These are phyloP conservation scores for Lasius platythorax DNA, from an alignment of 2,888 invertebrate genomes.

Conservation along the genomic window DNA sequence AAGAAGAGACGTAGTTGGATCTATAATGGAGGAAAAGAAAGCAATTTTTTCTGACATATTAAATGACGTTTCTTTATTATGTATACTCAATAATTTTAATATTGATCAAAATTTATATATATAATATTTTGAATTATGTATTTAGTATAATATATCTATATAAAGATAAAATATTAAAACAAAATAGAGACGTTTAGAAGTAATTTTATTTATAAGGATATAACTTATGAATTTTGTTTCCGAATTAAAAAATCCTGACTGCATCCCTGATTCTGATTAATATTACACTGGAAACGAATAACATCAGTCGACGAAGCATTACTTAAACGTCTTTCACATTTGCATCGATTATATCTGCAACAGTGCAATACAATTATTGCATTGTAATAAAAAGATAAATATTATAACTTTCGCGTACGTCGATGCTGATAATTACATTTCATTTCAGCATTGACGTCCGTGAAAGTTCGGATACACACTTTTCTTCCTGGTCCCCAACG, in stretches of 20 bases:
- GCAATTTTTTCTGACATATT: not conserved
- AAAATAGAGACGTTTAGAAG: not conserved
- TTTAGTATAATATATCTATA: not conserved
- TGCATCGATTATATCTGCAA: not conserved
- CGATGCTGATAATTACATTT: not conserved
- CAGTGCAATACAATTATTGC: constrained; percentile 4
- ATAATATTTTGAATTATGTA: not conserved
- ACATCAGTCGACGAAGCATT: not conserved
- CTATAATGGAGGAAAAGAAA: not conserved
- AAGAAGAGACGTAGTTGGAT: not conserved
- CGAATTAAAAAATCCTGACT: not conserved
- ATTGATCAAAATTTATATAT: not conserved
- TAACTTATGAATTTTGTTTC: not conserved
- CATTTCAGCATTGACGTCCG: constrained; percentile 26
- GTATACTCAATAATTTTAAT: not conserved
- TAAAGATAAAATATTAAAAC: not conserved
- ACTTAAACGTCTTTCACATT: not conserved
- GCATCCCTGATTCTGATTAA: not conserved
- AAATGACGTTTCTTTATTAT: not conserved
- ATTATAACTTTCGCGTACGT: constrained; percentile 7
- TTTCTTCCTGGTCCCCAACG: constrained; percentile 52
- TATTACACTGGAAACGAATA: not conserved
- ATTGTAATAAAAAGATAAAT: not conserved
- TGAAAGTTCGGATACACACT: constrained; percentile 57
- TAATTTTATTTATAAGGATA: not conserved